phyloP scores from a whole-genome alignment of 2,888 invertebrate genomes.

The Sinelater perroti region DNA sequence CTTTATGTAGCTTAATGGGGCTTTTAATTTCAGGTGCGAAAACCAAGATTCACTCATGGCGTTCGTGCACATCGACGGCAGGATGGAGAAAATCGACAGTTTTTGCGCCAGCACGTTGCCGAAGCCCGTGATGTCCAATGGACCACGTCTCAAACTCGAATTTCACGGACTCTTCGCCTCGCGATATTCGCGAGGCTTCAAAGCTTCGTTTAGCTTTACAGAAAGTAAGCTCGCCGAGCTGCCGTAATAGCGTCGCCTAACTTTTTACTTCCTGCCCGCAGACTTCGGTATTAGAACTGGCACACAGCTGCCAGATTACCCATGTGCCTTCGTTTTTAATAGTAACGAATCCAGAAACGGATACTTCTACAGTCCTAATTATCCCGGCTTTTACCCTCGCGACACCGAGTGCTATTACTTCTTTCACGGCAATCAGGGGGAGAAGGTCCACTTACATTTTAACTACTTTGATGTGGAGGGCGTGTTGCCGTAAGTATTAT shows the following conservation, averaged over 20 bases:
- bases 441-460: slow-evolving; percentile 85
- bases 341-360: slow-evolving; percentile 83
- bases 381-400: slow-evolving; percentile 88
- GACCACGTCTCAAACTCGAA: slow-evolving; percentile 84
- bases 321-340: slow-evolving; percentile 90
- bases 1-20: background rate
- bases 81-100: slow-evolving; percentile 85
- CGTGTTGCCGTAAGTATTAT: slow-evolving; percentile 84
- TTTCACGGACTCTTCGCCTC: slow-evolving; percentile 84
- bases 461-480: slow-evolving; percentile 95
- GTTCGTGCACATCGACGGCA: slow-evolving; percentile 82
- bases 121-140: slow-evolving; percentile 92
- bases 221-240: slow-evolving; percentile 75
- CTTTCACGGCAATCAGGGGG: slow-evolving; percentile 81
- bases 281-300: slow-evolving; percentile 91
- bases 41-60: slow-evolving; percentile 82
- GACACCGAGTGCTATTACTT: slow-evolving; percentile 92
- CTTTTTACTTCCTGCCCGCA: slow-evolving; percentile 60
- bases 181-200: slow-evolving; percentile 84
- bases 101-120: slow-evolving; percentile 87
- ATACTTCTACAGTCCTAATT: slow-evolving; percentile 87
- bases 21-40: slow-evolving; percentile 68
- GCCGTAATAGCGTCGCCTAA: background rate
- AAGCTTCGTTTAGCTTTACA: slow-evolving; percentile 86
- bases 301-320: slow-evolving; percentile 76